A percentile compares a stretch with the other conserved stretches of the same genome.
Conservation (phyloP, 1,140 invertebrate genomes). For the Conus betulinus region DNA sequence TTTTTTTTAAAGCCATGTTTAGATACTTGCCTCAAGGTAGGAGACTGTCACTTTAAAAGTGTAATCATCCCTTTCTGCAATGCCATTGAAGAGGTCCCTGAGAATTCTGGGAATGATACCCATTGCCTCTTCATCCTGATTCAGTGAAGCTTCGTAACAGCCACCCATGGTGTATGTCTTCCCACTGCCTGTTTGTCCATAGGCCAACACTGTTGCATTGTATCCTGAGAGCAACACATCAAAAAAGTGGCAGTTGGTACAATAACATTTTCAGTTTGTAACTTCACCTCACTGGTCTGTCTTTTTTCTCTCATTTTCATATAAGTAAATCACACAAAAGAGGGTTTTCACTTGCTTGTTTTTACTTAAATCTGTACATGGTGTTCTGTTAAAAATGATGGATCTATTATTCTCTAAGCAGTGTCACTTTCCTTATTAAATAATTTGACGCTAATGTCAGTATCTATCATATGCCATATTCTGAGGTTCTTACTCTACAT, state of each 20-base stretch:
- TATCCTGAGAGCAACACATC: conserved; percentile 60
- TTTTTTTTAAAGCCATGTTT: background rate
- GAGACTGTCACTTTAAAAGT: conserved; percentile 85
- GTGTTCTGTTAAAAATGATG: no score
- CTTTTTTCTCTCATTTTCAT: no score
- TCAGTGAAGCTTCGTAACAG: conserved; percentile 63
- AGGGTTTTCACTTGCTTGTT: no score
- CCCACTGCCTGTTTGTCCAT: conserved; percentile 95
- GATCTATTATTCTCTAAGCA: no score
- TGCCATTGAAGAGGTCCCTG: conserved; percentile 88
- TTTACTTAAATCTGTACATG: no score
- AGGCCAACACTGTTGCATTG: conserved; percentile 80
- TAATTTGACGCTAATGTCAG: no score
- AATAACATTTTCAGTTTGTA: no score
- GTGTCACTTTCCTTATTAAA: no score
- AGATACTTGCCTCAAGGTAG: conserved; percentile 76
- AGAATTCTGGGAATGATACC: conserved; percentile 92
- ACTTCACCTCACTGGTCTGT: no score
- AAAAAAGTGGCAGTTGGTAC: background rate
- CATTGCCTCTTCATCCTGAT: conserved; percentile 78
- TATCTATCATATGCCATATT: no score
- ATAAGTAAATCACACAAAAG: no score
- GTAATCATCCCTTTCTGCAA: conserved; percentile 80
- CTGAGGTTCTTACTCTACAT: no score
- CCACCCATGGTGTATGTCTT: conserved; percentile 97